phyloP scores from a whole-genome alignment of 2,113 vertebrate species.

The Austrofundulus limnaeus region DNA sequence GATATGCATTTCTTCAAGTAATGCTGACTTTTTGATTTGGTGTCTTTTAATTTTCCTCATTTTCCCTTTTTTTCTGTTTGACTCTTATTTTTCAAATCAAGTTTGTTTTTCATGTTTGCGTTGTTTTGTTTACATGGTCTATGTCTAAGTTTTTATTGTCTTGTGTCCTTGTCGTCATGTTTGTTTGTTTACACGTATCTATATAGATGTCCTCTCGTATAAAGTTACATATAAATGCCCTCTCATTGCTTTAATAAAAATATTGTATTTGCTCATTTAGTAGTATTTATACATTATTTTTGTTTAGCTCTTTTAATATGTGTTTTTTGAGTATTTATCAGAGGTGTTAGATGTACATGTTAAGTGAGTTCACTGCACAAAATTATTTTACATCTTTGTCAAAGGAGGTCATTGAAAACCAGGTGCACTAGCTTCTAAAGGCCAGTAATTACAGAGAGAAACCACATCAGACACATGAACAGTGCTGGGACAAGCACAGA shows the following conservation, averaged over 20 bases:
- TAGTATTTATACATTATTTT: not conserved
- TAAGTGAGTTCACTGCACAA: constrained; percentile 39
- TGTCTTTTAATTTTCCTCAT: too few relatives aligned
- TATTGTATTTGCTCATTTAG: not conserved
- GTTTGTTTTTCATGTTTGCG: not conserved
- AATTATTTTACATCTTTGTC: constrained; percentile 50
- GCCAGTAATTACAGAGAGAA: constrained; percentile 66
- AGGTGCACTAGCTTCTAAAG: constrained; percentile 71
- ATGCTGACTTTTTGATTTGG: too few relatives aligned
- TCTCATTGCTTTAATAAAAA: too few relatives aligned
- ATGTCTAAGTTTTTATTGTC: not conserved
- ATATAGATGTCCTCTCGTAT: not conserved
- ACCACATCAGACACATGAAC: constrained; percentile 71
- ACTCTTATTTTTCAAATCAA: not conserved
- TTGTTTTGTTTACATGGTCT: not conserved
- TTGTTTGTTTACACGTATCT: not conserved
- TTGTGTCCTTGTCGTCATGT: not conserved
- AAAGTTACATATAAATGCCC: too few relatives aligned
- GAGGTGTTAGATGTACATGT: constrained; percentile 43
- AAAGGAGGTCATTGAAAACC: constrained; percentile 67
- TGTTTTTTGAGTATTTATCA: constrained; percentile 38
- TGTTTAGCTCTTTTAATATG: constrained; percentile 27
- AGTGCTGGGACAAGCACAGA: constrained; percentile 25
- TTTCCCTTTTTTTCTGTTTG: not conserved
- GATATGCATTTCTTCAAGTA: too few relatives aligned